Percentiles rank a stretch among this genome's conserved stretches.
phyloP scores from a whole-genome alignment of 2,113 vertebrate species.

The Columbina picui region DNA sequence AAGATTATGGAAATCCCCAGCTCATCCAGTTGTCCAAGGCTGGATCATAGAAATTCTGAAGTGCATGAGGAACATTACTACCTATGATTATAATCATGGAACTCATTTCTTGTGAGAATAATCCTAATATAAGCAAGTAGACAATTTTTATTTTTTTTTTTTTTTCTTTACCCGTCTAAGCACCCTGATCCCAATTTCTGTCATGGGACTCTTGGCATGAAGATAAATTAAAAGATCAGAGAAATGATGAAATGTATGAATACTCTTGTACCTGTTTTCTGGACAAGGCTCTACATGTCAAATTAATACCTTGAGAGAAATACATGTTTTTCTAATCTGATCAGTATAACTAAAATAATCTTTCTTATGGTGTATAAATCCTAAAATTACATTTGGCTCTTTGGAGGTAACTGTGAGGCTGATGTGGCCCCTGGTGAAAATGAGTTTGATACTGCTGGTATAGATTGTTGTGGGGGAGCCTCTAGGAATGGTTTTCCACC shows the following conservation, averaged over 20 bases:
- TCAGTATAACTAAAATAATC: background rate
- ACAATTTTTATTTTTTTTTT: background rate
- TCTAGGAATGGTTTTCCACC: background rate
- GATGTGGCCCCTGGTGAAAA: no score
- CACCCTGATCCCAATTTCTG: background rate
- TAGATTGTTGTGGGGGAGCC: background rate
- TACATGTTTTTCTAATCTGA: background rate
- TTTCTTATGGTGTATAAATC: background rate
- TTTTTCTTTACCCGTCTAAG: background rate
- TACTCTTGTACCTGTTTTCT: background rate
- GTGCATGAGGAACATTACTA: background rate
- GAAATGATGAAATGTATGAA: slow-evolving; percentile 12
- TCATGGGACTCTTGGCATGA: background rate
- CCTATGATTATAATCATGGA: background rate
- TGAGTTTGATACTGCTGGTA: no score
- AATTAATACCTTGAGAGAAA: slow-evolving; percentile 13
- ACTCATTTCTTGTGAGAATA: slow-evolving; percentile 28
- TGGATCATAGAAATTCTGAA: slow-evolving; percentile 19
- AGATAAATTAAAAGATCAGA: slow-evolving; percentile 40
- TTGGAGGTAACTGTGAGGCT: no score
- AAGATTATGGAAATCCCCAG: slow-evolving; percentile 63
- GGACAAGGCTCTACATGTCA: background rate
- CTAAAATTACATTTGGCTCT: no score
- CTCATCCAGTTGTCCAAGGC: slow-evolving; percentile 24
- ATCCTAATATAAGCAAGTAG: background rate